Evolutionary conservation across 2,888 invertebrate species (phyloP), one percentile per base, ranked within the genome.

Genomic region (Hyalella azteca): DNA sequence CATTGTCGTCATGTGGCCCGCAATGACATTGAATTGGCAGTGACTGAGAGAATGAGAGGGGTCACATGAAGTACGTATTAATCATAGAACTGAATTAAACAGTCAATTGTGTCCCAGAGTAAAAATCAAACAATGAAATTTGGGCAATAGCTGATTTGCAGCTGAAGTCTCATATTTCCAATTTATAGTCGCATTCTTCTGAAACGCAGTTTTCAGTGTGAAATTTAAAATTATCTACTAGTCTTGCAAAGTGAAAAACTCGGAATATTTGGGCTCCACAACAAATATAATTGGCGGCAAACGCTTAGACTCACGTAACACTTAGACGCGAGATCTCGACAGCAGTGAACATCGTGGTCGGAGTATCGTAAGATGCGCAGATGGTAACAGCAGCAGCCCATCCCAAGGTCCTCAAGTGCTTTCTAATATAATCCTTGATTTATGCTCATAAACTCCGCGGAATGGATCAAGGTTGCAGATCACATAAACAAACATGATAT

Each of bases 311-410:
- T 81, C 49, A 81, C 81, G 40, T 77, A 78, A 60, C 81, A 81
- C 75, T 79, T 78, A 11, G 79, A 77, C 26, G 81, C 81, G 26
- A 78, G 73, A 45, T 81, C 76, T 39, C 79, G 73, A 66, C 66
- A 66, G 40, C 81, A 73, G 5, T 77, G 79, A 22, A 79, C 59
- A 15, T 79, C 79, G 1, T 73, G 41, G 54, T 81, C 79, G 3
- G 81, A 79, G 79, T 81, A 75, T 15, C 81, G 77, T 36, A 79
- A 73, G 40, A 81, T 45, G 40, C 66, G 66, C 3, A 66, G 66
- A 32, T 66, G 66, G 66, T 36, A 66, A 19, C 66, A 66, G 19
- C 66, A 66, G 39, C 66, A 66, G 66, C 66, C 66, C 66, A 66
- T 66, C 32, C 19, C 29, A 36, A 32, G 36, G 36, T n/a, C 66